phyloP scores from a whole-genome alignment of 2,888 invertebrate genomes.

The Morinoia aosen region DNA sequence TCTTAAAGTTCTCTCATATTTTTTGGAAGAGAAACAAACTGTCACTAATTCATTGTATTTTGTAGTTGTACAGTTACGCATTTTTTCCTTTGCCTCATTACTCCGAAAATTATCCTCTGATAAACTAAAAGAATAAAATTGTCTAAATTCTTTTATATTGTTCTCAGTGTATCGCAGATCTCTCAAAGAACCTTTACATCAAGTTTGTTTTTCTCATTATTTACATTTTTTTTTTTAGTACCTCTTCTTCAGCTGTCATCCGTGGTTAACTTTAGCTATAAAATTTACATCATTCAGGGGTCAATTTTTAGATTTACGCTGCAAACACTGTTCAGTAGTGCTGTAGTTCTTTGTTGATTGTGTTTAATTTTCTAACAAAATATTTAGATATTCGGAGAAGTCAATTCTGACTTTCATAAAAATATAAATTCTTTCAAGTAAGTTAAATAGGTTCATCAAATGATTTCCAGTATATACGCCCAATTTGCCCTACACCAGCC shows the following conservation, averaged over 20 bases:
- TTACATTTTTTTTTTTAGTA: not conserved
- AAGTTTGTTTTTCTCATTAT: not conserved
- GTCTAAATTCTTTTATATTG: not conserved
- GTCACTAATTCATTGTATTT: not conserved
- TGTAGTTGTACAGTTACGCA: not conserved
- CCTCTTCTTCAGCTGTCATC: not conserved
- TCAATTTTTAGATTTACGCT: too few relatives aligned
- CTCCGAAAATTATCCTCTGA: not conserved
- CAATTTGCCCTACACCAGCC: too few relatives aligned
- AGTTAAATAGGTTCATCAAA: too few relatives aligned
- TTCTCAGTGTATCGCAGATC: not conserved
- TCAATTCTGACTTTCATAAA: too few relatives aligned
- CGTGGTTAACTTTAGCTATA: not conserved
- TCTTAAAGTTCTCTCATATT: not conserved
- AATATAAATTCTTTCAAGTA: too few relatives aligned
- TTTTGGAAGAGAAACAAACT: not conserved
- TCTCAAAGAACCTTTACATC: not conserved
- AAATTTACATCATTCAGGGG: not conserved
- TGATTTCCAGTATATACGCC: too few relatives aligned
- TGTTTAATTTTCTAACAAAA: too few relatives aligned
- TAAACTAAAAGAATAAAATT: not conserved
- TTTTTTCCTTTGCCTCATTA: not conserved
- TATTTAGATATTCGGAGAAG: too few relatives aligned
- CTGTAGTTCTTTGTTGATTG: too few relatives aligned
- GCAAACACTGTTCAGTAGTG: too few relatives aligned